Conservation (phyloP, 2,888 invertebrate genomes). For the Cetonia aurata region DNA sequence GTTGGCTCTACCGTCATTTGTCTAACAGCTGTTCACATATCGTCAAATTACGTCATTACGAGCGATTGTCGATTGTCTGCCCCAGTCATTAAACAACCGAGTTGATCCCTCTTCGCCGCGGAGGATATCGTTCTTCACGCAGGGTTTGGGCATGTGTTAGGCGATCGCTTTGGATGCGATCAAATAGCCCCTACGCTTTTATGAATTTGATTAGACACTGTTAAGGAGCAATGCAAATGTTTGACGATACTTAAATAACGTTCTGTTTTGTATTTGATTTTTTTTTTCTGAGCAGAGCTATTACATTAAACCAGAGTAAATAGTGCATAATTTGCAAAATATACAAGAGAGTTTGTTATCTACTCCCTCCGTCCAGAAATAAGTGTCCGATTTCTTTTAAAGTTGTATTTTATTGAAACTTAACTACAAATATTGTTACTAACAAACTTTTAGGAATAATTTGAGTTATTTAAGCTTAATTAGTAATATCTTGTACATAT, state of each 20-base stretch:
- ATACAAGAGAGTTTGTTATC: no score
- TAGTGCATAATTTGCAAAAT: no score
- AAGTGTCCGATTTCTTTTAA: no score
- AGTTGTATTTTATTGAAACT: no score
- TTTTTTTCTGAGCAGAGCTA: not conserved
- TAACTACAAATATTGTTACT: no score
- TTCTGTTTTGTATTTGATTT: constrained; percentile 15
- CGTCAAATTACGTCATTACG: constrained; percentile 67
- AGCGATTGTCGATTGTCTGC: constrained; percentile 59
- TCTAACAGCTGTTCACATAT: constrained; percentile 69
- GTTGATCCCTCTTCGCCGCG: constrained; percentile 37
- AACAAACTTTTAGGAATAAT: no score
- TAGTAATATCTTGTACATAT: no score
- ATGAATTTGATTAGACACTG: constrained; percentile 35
- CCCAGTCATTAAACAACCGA: constrained; percentile 49
- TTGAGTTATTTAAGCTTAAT: no score
- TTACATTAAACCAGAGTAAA: not conserved
- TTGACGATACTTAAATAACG: constrained; percentile 37
- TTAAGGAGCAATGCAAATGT: constrained; percentile 36
- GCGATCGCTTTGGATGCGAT: constrained; percentile 10
- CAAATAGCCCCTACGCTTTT: constrained; percentile 4
- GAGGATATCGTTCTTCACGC: constrained; percentile 28
- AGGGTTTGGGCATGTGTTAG: constrained; percentile 26
- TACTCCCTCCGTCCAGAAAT: no score
- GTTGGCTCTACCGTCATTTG: constrained; percentile 65